Evolutionary conservation across 2,888 invertebrate species (phyloP).

Genomic region (Ennomos erosarius): DNA sequence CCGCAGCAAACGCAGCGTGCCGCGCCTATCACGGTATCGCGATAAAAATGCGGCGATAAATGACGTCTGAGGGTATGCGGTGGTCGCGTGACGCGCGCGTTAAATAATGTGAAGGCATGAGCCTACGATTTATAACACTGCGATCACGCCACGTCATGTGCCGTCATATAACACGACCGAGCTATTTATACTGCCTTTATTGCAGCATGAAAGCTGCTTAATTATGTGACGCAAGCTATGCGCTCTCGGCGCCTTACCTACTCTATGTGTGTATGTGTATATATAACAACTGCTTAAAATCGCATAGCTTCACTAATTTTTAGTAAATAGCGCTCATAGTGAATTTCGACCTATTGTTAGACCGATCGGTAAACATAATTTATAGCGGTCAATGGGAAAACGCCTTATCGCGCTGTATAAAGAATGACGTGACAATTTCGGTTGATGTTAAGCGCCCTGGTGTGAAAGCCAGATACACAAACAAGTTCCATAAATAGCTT

Average conservation of each 20-base stretch:
- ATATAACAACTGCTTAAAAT: neutral
- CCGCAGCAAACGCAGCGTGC: slow-evolving; percentile 31
- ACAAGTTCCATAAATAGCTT: too few relatives aligned
- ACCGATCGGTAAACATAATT: too few relatives aligned
- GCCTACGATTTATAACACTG: slow-evolving; percentile 51
- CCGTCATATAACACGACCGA: slow-evolving; percentile 40
- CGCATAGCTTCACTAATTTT: too few relatives aligned
- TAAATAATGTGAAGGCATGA: slow-evolving; percentile 63
- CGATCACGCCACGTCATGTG: slow-evolving; percentile 52
- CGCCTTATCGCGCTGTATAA: too few relatives aligned
- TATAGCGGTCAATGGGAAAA: too few relatives aligned
- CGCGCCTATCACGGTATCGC: slow-evolving; percentile 26
- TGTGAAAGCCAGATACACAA: too few relatives aligned
- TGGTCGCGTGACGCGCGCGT: slow-evolving; percentile 57
- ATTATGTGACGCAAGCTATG: slow-evolving; percentile 53
- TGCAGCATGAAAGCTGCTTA: slow-evolving; percentile 54
- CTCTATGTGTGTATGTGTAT: slow-evolving; percentile 23
- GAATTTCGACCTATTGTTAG: too few relatives aligned
- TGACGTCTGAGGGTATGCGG: slow-evolving; percentile 40
- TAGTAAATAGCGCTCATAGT: too few relatives aligned
- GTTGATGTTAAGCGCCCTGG: too few relatives aligned
- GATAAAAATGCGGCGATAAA: slow-evolving; percentile 45
- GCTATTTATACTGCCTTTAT: slow-evolving; percentile 52
- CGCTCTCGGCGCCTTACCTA: slow-evolving; percentile 26
- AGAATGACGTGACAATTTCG: too few relatives aligned